A percentile compares a stretch with the other conserved stretches of the same genome.
Conservation (phyloP, 2,888 invertebrate genomes). For the Neoaliturus tenellus region DNA sequence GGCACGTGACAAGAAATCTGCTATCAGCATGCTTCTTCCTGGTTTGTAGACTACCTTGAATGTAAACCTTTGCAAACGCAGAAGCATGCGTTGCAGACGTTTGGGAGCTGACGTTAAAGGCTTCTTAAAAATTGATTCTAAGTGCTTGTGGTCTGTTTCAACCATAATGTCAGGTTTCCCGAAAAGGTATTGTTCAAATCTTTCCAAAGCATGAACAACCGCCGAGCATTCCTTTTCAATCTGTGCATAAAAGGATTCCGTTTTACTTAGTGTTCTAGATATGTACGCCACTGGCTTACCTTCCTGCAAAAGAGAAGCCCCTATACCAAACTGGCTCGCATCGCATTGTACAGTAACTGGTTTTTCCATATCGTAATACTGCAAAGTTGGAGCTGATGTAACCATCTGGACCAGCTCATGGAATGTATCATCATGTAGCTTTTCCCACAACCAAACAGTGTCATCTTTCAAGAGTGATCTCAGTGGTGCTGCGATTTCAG, state of each 20-base stretch:
- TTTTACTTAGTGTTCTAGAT: constrained; percentile 18
- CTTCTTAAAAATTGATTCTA: constrained; percentile 66
- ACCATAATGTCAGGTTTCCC: constrained; percentile 64
- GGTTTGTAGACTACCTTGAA: constrained; percentile 32
- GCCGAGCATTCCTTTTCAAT: constrained; percentile 70
- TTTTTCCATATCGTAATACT: not conserved
- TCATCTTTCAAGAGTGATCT: constrained; percentile 4
- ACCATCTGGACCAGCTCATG: not conserved
- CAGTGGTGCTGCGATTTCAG: constrained; percentile 14
- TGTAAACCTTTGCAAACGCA: constrained; percentile 41
- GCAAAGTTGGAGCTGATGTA: not conserved
- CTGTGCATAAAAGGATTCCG: constrained; percentile 65
- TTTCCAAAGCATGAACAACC: constrained; percentile 67
- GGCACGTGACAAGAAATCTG: not conserved
- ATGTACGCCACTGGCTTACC: constrained; percentile 7
- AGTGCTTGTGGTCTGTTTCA: constrained; percentile 68
- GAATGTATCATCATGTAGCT: not conserved
- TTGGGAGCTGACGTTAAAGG: constrained; percentile 53
- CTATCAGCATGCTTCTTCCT: constrained; percentile 12
- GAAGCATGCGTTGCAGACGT: constrained; percentile 54
- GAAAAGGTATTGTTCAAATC: constrained; percentile 69
- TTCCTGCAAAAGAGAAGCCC: not conserved
- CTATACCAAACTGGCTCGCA: constrained; percentile 13
- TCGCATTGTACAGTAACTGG: not conserved
- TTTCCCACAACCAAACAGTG: not conserved